Base-by-base conservation (phyloP, 2,888 invertebrate genomes). In the Danaus chrysippus region DNA sequence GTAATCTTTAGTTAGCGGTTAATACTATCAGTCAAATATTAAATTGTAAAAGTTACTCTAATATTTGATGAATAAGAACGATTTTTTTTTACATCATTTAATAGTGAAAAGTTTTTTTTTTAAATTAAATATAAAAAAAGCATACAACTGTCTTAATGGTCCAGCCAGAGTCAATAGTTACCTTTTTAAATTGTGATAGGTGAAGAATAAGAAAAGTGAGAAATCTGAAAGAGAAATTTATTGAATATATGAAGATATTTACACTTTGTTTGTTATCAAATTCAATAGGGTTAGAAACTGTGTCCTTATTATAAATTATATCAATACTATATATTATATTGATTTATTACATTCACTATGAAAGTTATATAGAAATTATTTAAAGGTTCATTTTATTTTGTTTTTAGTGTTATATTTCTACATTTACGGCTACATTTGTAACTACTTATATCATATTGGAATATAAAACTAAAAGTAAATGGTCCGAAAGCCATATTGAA, bases 401-500 rank as follows among this genome's bases (percentile, higher is more conserved):
- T 34, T 34, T 10, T 17, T 3, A 17, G 17, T 49, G 49, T n/a
- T 49, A 17, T 17, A 17, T 49, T 49, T 5, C 17, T 17, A 17
- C 10, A 17, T 17, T 11, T 49, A 49, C 10, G 17, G 10, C 10
- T 49, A 11, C 17, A 49, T 49, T 49, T 17, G 9, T 5, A 49
- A 17, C 15, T 15, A 15, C n/a, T 17, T 49, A 6, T 34, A 34
- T 34, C 23, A 5, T 34, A 34, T 34, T 10, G 49, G 6, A 17
- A 49, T 49, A 17, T 15, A 49, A 49, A 49, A 5, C 10, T 17
- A 17, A 17, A 49, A 17, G 49, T 17, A 49, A 54, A 62, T 12
- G 17, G 15, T 58, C 73, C 75, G 78, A 72, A 79, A 79, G 87
- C 87, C 87, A 86, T 87, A 82, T 87, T 87, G 87, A 80, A 84